A percentile compares a stretch with the other conserved stretches of the same genome.
Evolutionary conservation across 2,113 vertebrate species (phyloP).

Genomic region (Thinocorus orbignyianus): DNA sequence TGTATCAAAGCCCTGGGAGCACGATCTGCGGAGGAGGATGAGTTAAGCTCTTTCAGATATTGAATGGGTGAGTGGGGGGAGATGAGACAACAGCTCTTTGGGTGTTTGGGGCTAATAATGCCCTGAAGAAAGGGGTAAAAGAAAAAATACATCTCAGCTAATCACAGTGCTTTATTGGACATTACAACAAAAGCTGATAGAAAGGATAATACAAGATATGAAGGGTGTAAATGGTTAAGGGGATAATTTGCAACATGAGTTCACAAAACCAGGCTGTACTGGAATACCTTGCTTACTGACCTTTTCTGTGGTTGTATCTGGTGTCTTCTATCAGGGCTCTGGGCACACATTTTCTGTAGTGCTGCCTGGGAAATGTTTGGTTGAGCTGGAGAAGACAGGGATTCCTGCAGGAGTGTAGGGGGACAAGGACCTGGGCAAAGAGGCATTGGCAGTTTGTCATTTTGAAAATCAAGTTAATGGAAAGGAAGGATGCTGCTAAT

Average conservation of each 20-base stretch:
- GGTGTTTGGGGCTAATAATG: fast-evolving
- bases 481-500: not conserved
- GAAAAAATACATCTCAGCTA: not conserved
- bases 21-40: not conserved
- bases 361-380: not conserved
- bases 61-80: not conserved
- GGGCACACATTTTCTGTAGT: not conserved
- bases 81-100: not conserved
- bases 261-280: not conserved
- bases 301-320: not conserved
- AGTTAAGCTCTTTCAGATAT: not conserved
- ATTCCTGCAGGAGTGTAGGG: not conserved
- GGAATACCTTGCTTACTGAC: not conserved
- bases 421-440: not conserved
- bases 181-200: not conserved
- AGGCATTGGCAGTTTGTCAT: not conserved
- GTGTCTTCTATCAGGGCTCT: not conserved
- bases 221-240: not conserved
- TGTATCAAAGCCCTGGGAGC: not conserved
- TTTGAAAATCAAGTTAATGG: not conserved
- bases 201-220: not conserved
- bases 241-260: not conserved
- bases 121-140: not conserved
- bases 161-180: not conserved
- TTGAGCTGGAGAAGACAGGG: not conserved